Evolutionary conservation across 2,113 vertebrate genomes (phyloP).

Genomic region (Anhinga rufa): DNA sequence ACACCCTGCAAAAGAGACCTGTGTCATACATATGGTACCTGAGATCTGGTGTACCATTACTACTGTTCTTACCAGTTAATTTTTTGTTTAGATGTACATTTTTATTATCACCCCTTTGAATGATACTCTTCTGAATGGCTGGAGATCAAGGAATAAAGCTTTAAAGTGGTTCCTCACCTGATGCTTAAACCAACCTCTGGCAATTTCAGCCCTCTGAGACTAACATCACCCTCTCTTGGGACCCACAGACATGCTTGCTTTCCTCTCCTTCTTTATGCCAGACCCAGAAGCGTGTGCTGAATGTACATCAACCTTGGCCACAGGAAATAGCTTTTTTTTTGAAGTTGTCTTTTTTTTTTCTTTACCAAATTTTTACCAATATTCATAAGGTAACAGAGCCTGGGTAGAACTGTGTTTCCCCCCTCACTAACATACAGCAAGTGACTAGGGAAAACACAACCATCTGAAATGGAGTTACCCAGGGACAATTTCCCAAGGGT

Average conservation of each 20-base stretch:
- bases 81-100: neutral
- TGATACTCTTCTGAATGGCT: neutral
- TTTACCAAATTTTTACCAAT: neutral
- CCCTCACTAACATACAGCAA: neutral
- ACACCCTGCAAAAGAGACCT: neutral
- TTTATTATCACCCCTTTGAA: neutral
- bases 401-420: neutral
- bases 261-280: neutral
- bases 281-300: neutral
- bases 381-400: neutral
- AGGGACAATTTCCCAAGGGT: neutral
- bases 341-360: neutral
- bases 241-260: neutral
- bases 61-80: neutral
- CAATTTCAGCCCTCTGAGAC: neutral
- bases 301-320: neutral
- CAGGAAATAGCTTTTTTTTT: neutral
- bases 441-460: neutral
- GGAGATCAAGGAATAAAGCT: neutral
- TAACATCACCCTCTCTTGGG: neutral
- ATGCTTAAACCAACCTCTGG: neutral
- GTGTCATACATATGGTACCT: neutral
- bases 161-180: neutral
- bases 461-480: neutral
- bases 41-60: neutral